phyloP scores from a whole-genome alignment of 2,888 invertebrate genomes.

The Phaedon cochleariae region DNA sequence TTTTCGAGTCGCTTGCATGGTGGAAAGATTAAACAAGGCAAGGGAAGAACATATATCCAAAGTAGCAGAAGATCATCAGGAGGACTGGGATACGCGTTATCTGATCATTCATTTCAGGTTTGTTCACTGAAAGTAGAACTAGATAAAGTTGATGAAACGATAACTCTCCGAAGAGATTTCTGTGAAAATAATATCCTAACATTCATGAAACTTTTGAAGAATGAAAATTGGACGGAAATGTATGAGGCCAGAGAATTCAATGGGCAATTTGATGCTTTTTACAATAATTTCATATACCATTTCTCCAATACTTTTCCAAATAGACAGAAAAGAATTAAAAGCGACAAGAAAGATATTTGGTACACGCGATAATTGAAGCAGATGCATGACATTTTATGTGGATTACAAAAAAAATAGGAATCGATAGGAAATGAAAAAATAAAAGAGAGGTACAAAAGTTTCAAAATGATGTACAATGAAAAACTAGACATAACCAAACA shows the following conservation, averaged over 20 bases:
- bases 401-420: neutral
- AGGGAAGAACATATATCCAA: too few relatives aligned
- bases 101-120: constrained; percentile 1
- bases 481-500: too few relatives aligned
- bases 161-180: neutral
- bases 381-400: neutral
- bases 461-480: too few relatives aligned
- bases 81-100: too few relatives aligned
- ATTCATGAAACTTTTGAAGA: neutral
- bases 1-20: too few relatives aligned
- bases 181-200: neutral
- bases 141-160: neutral
- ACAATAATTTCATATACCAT: too few relatives aligned
- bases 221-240: neutral
- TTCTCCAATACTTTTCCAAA: neutral
- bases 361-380: neutral
- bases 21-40: too few relatives aligned
- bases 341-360: neutral
- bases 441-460: too few relatives aligned
- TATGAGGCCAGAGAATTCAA: neutral
- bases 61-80: too few relatives aligned
- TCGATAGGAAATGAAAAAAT: too few relatives aligned
- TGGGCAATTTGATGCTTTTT: too few relatives aligned
- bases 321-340: neutral
- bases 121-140: neutral